phyloP scores from a whole-genome alignment of 2,888 invertebrate species.

The Villa cingulata region DNA sequence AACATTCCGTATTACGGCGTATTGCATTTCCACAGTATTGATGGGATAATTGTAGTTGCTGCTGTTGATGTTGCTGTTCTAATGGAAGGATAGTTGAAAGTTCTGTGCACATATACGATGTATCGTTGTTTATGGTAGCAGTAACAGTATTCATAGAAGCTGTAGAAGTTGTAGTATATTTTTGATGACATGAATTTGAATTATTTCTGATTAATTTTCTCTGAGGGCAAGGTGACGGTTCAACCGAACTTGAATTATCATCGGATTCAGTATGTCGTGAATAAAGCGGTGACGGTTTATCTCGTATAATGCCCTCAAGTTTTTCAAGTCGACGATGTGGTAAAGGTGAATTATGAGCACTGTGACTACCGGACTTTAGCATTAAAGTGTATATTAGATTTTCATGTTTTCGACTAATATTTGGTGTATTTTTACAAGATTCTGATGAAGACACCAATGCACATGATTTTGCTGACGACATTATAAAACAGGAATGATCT shows the following conservation, averaged over 20 bases:
- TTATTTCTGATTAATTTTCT: constrained; percentile 1
- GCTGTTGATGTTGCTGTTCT: too few species aligned
- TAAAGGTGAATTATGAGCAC: constrained; percentile 16
- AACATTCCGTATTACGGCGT: constrained; percentile 12
- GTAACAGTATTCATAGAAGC: not conserved
- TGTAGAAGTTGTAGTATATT: too few species aligned
- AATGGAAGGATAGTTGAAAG: not conserved
- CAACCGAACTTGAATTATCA: constrained; percentile 13
- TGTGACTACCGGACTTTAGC: constrained; percentile 16
- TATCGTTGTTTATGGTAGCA: constrained; percentile 9
- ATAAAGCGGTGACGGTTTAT: constrained; percentile 15
- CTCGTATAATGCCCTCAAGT: constrained; percentile 17
- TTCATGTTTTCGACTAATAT: constrained; percentile 11
- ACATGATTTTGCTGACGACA: too few species aligned
- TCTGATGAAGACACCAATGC: too few species aligned
- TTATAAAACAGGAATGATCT: too few species aligned
- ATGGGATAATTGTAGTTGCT: too few species aligned
- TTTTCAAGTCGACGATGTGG: constrained; percentile 17
- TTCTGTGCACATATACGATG: too few species aligned
- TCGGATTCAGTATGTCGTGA: constrained; percentile 8
- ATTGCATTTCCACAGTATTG: too few species aligned
- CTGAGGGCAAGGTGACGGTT: constrained; percentile 12
- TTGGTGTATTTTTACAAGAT: constrained; percentile 17
- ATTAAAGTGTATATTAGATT: constrained; percentile 11
- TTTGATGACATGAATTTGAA: too few species aligned